Evolutionary conservation across 2,113 vertebrate species (phyloP), one percentile per base, ranked within the genome.

Genomic region (Toxostoma redivivum): DNA sequence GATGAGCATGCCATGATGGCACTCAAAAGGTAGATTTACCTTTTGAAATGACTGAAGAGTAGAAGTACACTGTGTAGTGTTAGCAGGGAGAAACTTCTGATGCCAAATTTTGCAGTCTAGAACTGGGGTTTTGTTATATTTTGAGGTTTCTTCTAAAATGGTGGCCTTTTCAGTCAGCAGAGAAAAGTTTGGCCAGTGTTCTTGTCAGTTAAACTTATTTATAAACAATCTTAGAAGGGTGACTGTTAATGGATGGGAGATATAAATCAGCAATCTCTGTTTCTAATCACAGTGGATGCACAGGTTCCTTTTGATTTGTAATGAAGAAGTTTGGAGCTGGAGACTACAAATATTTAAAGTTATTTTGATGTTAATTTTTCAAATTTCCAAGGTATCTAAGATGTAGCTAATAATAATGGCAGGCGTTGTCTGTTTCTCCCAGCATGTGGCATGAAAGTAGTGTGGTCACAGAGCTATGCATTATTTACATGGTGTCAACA

Each of bases 401-500:
- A 74, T 67, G 33, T 64, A 48, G 31, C 30, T 91, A 84, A 64
- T 86, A 73, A 86, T 90, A 93, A 88, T 86, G 88, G 69, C 69
- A 90, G 87, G 65, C 51, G 11, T 82, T 93, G 44, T 66, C 81
- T 96, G 20, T 76, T 94, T 88, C 19, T 76, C 65, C 77, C 69
- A 87, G 86, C 30, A 65, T 62, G 86, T 77, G 64, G 45, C 64
- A 83, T 38, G 56, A 86, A 87, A 95, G 48, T 72, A 86, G 64
- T 54, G 77, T 77, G 90, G 78, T 64, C 65, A 71, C 42, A 88
- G 37, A 93, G 69, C 60, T 92, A 71, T 71, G 88, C 64, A 45
- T 94, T 92, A 93, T 95, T 97, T 95, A 88, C 90, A 72, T 80
- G 73, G 56, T 95, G 90, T 87, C 82, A 96, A 76, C 57, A 53